phyloP scores from a whole-genome alignment of 2,888 invertebrate species.

The Drosophila ustulata region DNA sequence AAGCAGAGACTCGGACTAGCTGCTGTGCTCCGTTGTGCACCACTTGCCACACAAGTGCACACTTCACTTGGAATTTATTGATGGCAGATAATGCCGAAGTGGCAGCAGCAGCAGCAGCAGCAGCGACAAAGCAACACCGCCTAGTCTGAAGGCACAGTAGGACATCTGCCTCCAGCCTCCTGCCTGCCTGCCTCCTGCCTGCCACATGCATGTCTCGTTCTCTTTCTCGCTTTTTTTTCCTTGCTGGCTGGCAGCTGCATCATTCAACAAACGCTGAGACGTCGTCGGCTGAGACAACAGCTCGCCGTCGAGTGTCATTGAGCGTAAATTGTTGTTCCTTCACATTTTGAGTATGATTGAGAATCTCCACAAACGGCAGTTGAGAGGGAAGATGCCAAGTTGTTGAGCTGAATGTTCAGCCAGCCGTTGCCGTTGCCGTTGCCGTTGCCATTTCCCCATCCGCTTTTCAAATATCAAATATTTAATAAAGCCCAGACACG shows the following conservation, averaged over 20 bases:
- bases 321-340: conserved; percentile 83
- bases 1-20: conserved; percentile 23
- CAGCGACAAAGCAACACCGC: conserved; percentile 72
- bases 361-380: conserved; percentile 69
- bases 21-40: conserved; percentile 65
- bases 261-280: conserved; percentile 27
- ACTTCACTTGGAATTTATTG: conserved; percentile 82
- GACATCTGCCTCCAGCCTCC: conserved; percentile 4
- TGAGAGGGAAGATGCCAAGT: no score
- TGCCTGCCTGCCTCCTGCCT: neutral
- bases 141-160: conserved; percentile 31
- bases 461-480: conserved; percentile 65
- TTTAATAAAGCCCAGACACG: conserved; percentile 74
- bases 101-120: conserved; percentile 68
- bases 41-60: conserved; percentile 79
- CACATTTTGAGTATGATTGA: conserved; percentile 82
- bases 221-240: neutral
- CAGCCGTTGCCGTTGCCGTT: conserved; percentile 35
- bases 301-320: conserved; percentile 80
- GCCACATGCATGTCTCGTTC: neutral
- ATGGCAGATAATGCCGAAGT: conserved; percentile 80
- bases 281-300: conserved; percentile 59
- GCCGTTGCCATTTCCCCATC: conserved; percentile 50
- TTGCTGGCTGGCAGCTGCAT: conserved; percentile 20
- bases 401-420: conserved; percentile 38